Percentiles rank a stretch among this genome's conserved stretches.
phyloP scores from a whole-genome alignment of 2,797 vertebrate genomes.

The Gastrophryne carolinensis region DNA sequence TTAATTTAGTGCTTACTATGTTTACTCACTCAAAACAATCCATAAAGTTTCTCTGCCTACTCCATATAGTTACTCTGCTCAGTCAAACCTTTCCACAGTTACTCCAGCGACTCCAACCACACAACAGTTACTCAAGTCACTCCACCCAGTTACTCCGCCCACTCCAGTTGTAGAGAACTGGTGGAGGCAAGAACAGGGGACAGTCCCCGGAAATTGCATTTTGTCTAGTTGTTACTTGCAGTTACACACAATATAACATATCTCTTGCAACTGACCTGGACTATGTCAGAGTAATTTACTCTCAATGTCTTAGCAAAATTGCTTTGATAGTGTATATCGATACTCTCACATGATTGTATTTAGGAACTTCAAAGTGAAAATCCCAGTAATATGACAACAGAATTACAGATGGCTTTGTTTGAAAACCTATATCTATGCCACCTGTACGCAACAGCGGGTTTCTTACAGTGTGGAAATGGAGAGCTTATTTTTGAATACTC shows the following conservation, averaged over 20 bases:
- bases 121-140: no score
- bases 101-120: no score
- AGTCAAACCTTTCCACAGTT: no score
- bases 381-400: slow-evolving; percentile 43
- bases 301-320: slow-evolving; percentile 21
- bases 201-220: no score
- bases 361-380: slow-evolving; percentile 29
- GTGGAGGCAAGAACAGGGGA: no score
- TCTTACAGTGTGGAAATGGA: slow-evolving; percentile 42
- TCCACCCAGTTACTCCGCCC: no score
- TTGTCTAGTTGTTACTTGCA: no score
- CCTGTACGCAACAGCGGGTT: slow-evolving; percentile 38
- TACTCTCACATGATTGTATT: slow-evolving; percentile 14
- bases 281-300: slow-evolving; percentile 15
- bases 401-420: slow-evolving; percentile 33
- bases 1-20: no score
- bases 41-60: no score
- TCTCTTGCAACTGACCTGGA: neutral
- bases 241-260: neutral
- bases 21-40: no score
- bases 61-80: no score
- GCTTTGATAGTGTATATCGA: slow-evolving; percentile 25
- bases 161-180: no score
- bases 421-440: slow-evolving; percentile 40
- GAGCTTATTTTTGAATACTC: slow-evolving; percentile 48